Percentiles rank a stretch among this genome's conserved stretches.
phyloP scores from a whole-genome alignment of 2,797 vertebrate genomes.

The Eospalax fontanierii region DNA sequence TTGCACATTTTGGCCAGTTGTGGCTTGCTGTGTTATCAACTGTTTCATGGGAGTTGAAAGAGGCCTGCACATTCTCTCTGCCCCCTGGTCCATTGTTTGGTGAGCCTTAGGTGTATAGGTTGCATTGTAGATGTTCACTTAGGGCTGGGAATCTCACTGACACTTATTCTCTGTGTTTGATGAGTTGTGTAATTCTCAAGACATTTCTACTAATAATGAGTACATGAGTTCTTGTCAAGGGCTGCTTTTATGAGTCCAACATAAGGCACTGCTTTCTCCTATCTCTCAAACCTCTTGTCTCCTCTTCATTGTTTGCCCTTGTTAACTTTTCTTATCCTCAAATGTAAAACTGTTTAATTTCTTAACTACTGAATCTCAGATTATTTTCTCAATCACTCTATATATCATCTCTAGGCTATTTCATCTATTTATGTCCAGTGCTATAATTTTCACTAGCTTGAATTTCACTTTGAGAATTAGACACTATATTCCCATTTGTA shows the following conservation, averaged over 20 bases:
- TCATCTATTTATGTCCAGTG: not conserved
- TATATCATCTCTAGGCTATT: not conserved
- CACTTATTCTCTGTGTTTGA: too few species aligned
- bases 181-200: too few species aligned
- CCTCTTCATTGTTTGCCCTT: not conserved
- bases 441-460: not conserved
- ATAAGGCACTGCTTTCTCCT: not conserved
- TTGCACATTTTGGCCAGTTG: too few species aligned
- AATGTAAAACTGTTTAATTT: not conserved
- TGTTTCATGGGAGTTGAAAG: too few species aligned
- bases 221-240: not conserved
- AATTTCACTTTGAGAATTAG: not conserved
- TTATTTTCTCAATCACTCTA: not conserved
- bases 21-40: too few species aligned
- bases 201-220: not conserved
- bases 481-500: not conserved
- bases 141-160: too few species aligned
- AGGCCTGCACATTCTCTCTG: too few species aligned
- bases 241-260: not conserved
- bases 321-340: not conserved
- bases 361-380: not conserved
- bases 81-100: too few species aligned
- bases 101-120: too few species aligned
- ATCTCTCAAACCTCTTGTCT: not conserved
- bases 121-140: too few species aligned